These are phyloP conservation scores for Nasua narica DNA, from an alignment of 2,797 vertebrate genomes.

Conservation along the genomic window DNA sequence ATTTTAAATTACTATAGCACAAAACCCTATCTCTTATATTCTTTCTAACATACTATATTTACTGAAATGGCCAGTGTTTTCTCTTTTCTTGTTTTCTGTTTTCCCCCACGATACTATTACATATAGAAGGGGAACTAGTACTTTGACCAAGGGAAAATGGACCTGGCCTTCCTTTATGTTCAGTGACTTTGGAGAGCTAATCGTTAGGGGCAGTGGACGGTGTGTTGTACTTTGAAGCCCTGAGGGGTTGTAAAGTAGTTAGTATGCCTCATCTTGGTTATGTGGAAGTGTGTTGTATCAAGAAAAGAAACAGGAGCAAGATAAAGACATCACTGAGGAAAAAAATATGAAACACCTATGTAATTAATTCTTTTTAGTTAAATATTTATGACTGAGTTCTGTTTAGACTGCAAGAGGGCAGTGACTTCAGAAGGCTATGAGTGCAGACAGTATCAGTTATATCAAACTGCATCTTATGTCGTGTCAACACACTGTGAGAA, in stretches of 20 bases:
- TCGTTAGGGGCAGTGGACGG: neutral
- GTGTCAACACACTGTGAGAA: neutral
- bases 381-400: neutral
- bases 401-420: neutral
- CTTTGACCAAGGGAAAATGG: neutral
- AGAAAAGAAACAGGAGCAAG: neutral
- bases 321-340: neutral
- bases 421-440: neutral
- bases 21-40: neutral
- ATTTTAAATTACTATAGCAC: neutral
- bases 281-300: accelerated
- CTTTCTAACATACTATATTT: neutral
- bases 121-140: neutral
- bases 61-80: neutral
- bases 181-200: neutral
- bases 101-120: neutral
- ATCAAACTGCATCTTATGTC: neutral
- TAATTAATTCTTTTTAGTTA: neutral
- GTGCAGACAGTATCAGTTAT: neutral
- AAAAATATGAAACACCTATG: neutral
- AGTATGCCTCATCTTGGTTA: neutral
- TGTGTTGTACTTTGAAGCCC: neutral
- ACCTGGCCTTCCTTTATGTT: neutral
- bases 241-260: too few species aligned
- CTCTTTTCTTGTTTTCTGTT: neutral